Evolutionary conservation across 2,113 vertebrate genomes (phyloP), one percentile per base, ranked within the genome.

Genomic region (Lipotes vexillifer): DNA sequence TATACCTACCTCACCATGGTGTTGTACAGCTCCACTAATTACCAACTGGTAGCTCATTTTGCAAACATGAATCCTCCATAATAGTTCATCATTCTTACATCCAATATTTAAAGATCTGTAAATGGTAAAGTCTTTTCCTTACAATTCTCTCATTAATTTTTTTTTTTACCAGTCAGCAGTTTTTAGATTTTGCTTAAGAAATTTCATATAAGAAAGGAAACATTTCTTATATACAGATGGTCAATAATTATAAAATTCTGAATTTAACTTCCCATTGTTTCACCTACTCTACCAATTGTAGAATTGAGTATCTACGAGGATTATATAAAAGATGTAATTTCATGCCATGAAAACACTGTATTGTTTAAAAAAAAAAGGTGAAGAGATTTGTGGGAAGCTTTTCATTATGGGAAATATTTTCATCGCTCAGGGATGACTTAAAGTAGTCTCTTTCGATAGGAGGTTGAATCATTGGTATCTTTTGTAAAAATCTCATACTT

Each of bases 11-110:
- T 96, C 96, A 96, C 83, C 52, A 68, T 95, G 90, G 97, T 92
- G 59, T 83, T 96, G 38, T 96, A 61, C 5, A 77, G 15, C 14
- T 87, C 61, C 72, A 78, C 95, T 97, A 93, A 97, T 95, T 95
- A 87, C 87, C 87, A 96, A 71, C 93, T 80, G 94, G 57, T 80
- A 97, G 44, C 93, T 97, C 90, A 93, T 96, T 95, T 95, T 96
- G 74, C 66, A 94, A 95, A 84, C 83, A 97, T 81, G 92, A 91
- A 90, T 96, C 44, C 78, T 85, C 69, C 59, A 38, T 66, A 93
- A 77, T 71, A 66, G 52, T 96, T 96, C 66, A 92, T 96, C 97
- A 96, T 97, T 96, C 83, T 94, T 90, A 55, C 5, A 81, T 78
- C 71, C 87, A 63, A 65, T 87, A 69, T 86, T 96, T 97, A 97